These are phyloP conservation scores for Oligia strigilis DNA, from an alignment of 2,888 invertebrate species.

Conservation along the genomic window DNA sequence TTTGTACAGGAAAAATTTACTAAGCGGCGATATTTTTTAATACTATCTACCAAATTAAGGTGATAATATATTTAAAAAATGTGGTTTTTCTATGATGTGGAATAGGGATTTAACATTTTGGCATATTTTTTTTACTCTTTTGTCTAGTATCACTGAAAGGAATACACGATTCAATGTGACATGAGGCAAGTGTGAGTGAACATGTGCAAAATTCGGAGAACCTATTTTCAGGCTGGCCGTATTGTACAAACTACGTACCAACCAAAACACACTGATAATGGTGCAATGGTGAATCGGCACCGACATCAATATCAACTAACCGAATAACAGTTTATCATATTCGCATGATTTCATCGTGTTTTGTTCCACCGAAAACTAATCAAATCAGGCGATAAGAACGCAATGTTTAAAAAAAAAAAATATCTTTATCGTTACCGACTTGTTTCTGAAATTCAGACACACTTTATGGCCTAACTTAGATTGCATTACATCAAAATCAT, in stretches of 20 bases:
- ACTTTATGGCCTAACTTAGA: neutral
- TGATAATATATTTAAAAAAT: too few species aligned
- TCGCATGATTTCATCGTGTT: constrained; percentile 4
- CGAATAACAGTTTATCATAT: neutral
- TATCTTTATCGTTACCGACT: neutral
- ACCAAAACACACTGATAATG: neutral
- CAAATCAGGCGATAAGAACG: constrained; percentile 28
- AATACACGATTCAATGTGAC: too few species aligned
- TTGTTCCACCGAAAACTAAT: constrained; percentile 23
- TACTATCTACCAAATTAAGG: neutral
- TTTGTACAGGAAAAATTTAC: neutral
- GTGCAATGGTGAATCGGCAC: too few species aligned
- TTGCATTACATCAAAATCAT: too few species aligned
- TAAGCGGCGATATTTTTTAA: neutral
- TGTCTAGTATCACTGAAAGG: too few species aligned
- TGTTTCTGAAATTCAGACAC: constrained; percentile 4
- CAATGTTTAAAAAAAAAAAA: constrained; percentile 19
- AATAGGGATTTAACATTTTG: too few species aligned
- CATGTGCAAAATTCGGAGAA: neutral
- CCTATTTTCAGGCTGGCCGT: neutral
- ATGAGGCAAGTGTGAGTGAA: neutral
- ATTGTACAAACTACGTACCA: neutral
- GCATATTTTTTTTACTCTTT: too few species aligned
- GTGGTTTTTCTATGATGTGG: too few species aligned
- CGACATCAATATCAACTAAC: neutral